phyloP scores from a whole-genome alignment of 2,113 vertebrate genomes.

The Rana temporaria region DNA sequence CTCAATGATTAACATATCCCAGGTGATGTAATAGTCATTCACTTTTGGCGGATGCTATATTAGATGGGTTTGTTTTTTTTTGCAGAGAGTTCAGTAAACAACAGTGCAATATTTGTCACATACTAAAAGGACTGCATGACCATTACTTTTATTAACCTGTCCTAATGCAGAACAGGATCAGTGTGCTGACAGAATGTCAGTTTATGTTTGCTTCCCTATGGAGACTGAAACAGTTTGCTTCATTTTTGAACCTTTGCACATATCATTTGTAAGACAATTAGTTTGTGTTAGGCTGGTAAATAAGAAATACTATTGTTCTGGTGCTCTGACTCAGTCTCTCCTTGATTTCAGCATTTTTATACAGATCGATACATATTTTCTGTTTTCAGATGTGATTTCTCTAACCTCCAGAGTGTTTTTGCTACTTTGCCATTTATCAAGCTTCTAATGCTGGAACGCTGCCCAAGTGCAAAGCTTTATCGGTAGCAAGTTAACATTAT shows the following conservation, averaged over 20 bases:
- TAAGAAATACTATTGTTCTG: background rate
- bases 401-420: conserved; percentile 24
- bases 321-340: background rate
- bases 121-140: background rate
- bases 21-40: no score
- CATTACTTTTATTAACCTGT: conserved; percentile 9
- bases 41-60: background rate
- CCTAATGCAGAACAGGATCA: background rate
- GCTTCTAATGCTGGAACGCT: conserved; percentile 25
- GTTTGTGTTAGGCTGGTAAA: background rate
- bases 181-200: background rate
- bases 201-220: background rate
- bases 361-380: conserved; percentile 32
- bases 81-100: background rate
- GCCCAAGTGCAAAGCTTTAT: conserved; percentile 29
- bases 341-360: conserved; percentile 10
- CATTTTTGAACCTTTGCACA: background rate
- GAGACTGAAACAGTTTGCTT: background rate
- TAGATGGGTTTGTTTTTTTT: background rate
- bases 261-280: background rate
- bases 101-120: background rate
- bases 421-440: conserved; percentile 29
- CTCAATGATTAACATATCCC: no score
- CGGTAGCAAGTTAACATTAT: conserved; percentile 26
- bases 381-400: conserved; percentile 20